These are phyloP conservation scores for Heteropelma amictum DNA, from an alignment of 2,888 invertebrate genomes.

Conservation along the genomic window DNA sequence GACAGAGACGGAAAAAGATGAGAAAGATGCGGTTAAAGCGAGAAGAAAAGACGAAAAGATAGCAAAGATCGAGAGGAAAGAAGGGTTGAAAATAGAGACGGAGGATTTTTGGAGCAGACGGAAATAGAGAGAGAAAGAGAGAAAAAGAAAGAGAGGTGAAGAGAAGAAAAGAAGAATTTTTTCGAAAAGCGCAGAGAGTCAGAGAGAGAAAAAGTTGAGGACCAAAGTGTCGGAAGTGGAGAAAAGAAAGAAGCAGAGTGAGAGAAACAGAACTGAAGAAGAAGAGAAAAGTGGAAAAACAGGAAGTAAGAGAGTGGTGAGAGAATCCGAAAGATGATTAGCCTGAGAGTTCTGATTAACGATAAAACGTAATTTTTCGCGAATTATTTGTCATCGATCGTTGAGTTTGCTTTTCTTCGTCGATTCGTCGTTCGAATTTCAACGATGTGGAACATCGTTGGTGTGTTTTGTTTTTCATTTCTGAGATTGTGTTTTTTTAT, in stretches of 20 bases:
- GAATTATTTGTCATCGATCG: too few species aligned
- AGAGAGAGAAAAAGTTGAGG: neutral
- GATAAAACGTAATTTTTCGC: too few species aligned
- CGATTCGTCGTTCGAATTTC: too few species aligned
- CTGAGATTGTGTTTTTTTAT: too few species aligned
- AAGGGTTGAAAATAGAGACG: neutral
- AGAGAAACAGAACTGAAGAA: neutral
- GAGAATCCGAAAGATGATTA: neutral
- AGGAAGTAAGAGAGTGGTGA: neutral
- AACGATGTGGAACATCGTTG: too few species aligned
- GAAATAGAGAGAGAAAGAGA: constrained; percentile 4
- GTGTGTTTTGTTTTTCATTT: too few species aligned
- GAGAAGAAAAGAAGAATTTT: neutral
- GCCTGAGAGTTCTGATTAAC: too few species aligned
- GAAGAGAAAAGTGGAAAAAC: neutral
- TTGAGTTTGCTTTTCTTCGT: too few species aligned
- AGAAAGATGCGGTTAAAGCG: constrained; percentile 7
- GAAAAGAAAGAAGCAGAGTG: neutral
- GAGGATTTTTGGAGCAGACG: neutral
- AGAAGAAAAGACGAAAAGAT: constrained; percentile 4
- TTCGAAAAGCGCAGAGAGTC: neutral
- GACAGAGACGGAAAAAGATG: constrained; percentile 2
- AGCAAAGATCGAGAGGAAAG: neutral
- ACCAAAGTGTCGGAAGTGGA: neutral
- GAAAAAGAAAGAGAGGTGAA: neutral